Percentiles rank a stretch among this genome's conserved stretches.
phyloP scores from a whole-genome alignment of 2,113 vertebrate genomes.

The Rhineura floridana region DNA sequence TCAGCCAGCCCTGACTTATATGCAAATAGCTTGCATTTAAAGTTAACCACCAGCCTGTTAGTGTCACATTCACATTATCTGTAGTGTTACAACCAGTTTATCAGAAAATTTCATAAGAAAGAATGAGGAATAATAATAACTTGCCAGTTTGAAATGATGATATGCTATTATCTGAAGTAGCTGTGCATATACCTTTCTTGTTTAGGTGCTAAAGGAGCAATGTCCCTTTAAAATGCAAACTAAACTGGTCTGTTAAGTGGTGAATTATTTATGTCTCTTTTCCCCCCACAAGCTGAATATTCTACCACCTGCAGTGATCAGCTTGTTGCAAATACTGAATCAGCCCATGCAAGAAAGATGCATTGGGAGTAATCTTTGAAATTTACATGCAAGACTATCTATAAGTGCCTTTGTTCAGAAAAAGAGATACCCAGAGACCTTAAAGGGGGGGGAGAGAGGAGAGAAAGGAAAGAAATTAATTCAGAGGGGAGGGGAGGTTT shows the following conservation, averaged over 20 bases:
- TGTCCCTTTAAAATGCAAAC: slow-evolving; percentile 29
- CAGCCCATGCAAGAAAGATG: slow-evolving; percentile 26
- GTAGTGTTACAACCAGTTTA: neutral
- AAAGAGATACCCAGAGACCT: slow-evolving; percentile 11
- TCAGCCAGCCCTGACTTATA: neutral
- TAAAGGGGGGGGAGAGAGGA: slow-evolving; percentile 15
- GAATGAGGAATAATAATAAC: neutral
- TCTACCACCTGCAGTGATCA: slow-evolving; percentile 30
- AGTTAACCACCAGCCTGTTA: neutral
- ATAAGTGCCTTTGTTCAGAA: slow-evolving; percentile 20
- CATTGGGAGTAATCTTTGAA: slow-evolving; percentile 37
- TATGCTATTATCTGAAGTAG: neutral
- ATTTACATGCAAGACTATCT: slow-evolving; percentile 17
- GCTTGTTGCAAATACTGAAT: slow-evolving; percentile 47
- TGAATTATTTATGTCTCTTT: slow-evolving; percentile 52
- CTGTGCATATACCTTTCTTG: neutral
- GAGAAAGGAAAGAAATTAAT: slow-evolving; percentile 38
- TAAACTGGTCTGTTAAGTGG: neutral
- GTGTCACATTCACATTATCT: neutral
- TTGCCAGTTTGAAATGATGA: neutral
- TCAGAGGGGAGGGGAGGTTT: slow-evolving; percentile 27
- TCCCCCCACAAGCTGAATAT: slow-evolving; percentile 17
- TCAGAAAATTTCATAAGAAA: neutral
- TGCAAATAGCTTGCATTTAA: neutral
- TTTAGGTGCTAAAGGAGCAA: neutral